Evolutionary conservation across 1,140 invertebrate genomes (phyloP).

Genomic region (Zaprionus tsacasi): DNA sequence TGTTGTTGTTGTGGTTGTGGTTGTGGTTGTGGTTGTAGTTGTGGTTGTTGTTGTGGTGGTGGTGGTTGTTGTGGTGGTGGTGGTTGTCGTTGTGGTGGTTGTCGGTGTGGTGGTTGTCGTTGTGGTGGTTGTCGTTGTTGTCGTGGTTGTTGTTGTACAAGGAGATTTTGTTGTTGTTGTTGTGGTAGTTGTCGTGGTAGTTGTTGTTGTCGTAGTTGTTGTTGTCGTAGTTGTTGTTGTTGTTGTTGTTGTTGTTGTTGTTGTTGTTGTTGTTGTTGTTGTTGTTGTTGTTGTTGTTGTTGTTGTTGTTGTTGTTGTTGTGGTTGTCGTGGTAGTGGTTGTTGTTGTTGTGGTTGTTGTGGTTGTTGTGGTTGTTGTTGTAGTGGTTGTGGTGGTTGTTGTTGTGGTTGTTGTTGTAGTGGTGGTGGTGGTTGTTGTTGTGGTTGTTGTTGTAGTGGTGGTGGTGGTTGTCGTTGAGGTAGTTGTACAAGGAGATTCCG

Average conservation of each 20-base stretch:
- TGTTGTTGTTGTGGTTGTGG: slow-evolving; percentile 6
- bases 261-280: slow-evolving; percentile 6
- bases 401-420: neutral
- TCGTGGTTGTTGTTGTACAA: neutral
- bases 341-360: slow-evolving; percentile 9
- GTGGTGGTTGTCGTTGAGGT: slow-evolving; percentile 13
- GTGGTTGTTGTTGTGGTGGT: slow-evolving; percentile 3
- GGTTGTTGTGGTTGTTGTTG: neutral
- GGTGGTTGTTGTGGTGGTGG: neutral
- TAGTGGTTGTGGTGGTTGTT: neutral
- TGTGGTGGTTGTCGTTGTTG: neutral
- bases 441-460: neutral
- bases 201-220: slow-evolving; percentile 16
- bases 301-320: neutral
- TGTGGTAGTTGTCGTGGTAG: neutral
- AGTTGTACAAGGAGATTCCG: too few species aligned
- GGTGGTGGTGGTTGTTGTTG: neutral
- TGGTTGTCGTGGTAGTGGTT: slow-evolving; percentile 3
- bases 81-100: neutral
- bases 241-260: slow-evolving; percentile 10
- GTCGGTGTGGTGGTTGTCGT: neutral
- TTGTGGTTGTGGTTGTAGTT: neutral
- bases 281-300: slow-evolving; percentile 2
- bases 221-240: neutral
- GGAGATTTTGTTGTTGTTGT: too few species aligned